Evolutionary conservation across 2,797 vertebrate genomes (phyloP), one percentile per base, ranked within the genome.

Genomic region (Tapirus indicus): DNA sequence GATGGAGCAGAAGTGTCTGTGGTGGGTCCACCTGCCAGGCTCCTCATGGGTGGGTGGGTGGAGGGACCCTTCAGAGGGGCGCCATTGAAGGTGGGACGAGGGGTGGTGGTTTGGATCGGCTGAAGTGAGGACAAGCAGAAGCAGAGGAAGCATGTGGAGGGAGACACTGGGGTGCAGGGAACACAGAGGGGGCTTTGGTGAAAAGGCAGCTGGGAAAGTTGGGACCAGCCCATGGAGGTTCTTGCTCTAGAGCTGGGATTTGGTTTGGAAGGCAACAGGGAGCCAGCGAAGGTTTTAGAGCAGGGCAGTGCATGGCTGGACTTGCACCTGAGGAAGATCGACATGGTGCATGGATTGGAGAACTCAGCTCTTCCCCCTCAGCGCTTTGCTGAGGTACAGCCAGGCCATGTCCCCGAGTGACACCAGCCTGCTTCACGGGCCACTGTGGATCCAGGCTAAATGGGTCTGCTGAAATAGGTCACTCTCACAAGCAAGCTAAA

Each of bases 241-340:
- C 79, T 16, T 11, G 35, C 47, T 6, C n/a, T 7, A 9, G 60
- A 12, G 23, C 44, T 13, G 3, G 13, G 32, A 16, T 17, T 12
- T 32, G 52, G 25, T 41, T 38, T 62, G 44, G 32, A 69, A 25
- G 41, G 20, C 5, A 6, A 8, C 17, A 4, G 66, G 52, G 66
- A 64, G 44, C 60, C 82, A 38, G 16, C 1, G 6, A 9, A 17
- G 32, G 56, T 32, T 83, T 23, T 10, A 27, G 78, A 66, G 78
- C 25, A 0, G 2, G 9, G 12, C 6, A 0, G 54, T 0, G 1
- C 1, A 0, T 0, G 25, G 23, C 13, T 9, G 38, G 47, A 9
- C 27, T 10, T n/a, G 25, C 1, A 18, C 6, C 23, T 16, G 16
- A 7, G 21, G 72, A 38, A 52, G 47, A 32, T 6, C 2, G 1